Evolutionary conservation across 2,113 vertebrate species (phyloP), one percentile per base, ranked within the genome.

Genomic region (Anarhynchus alexandrinus): DNA sequence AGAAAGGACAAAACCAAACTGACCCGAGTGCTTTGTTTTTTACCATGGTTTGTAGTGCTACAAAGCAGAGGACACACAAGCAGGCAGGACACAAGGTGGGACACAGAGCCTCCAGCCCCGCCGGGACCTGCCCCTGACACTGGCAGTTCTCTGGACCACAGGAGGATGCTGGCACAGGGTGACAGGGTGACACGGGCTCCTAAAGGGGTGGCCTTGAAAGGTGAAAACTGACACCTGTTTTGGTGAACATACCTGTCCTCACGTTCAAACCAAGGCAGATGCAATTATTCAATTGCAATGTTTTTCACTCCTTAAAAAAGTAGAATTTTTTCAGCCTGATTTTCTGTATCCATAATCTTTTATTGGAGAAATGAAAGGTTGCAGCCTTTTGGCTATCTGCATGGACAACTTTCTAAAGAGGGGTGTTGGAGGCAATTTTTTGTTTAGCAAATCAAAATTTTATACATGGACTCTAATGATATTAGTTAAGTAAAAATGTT

Each of bases 201-300:
- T 18, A 6, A 52, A 52, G 11, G 12, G 21, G 15, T 15, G 42
- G 20, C 54, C 27, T 21, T 10, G 36, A 30, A 13, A 43, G 20
- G 32, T 43, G 30, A 45, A 38, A 64, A 15, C 10, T n/a, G 49
- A 26, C 21, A 7, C 13, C 4, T 9, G 13, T 3, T 8, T 5
- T 15, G 36, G 21, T 15, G 58, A 77, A 36, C 42, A 6, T 4
- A 12, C 6, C 15, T 2, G 23, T 26, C 32, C 42, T 15, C 25
- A 8, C 0, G 2, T 32, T 47, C 69, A 64, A 38, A 54, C 15
- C 17, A 11, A 45, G 57, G 58, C 0, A 0, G 3, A 4, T n/a
- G n/a, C n/a, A 81, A 6, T 23, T 32, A 32, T 1, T 23, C 47
- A 70, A 42, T 0, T 10, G 65, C 36, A 61, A 29, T 0, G 0